These are phyloP conservation scores for Zaprionus obscuricornis DNA, from an alignment of 2,888 invertebrate species.

Conservation along the genomic window DNA sequence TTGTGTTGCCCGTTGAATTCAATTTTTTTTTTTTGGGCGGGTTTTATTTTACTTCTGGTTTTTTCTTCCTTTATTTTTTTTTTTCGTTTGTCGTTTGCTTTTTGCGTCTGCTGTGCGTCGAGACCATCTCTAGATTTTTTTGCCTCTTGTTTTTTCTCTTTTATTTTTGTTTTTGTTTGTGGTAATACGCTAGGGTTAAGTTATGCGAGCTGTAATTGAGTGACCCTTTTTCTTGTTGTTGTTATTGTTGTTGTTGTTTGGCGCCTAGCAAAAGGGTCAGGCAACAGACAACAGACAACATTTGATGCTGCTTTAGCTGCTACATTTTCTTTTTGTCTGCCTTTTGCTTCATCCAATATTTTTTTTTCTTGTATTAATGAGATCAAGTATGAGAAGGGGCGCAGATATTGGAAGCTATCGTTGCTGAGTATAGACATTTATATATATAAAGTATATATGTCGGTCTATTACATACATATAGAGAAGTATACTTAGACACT, in stretches of 20 bases:
- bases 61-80: neutral
- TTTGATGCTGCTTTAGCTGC: too few relatives aligned
- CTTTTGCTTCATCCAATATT: too few relatives aligned
- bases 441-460: too few relatives aligned
- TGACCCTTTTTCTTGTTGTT: constrained; percentile 42
- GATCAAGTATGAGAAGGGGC: neutral
- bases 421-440: too few relatives aligned
- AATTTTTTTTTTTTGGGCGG: constrained; percentile 3
- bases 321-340: neutral
- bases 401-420: too few relatives aligned
- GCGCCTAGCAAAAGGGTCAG: constrained; percentile 25
- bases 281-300: neutral
- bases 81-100: constrained; percentile 21
- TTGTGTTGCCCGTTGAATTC: constrained; percentile 11
- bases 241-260: too few relatives aligned
- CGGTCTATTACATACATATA: too few relatives aligned
- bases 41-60: neutral
- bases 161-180: constrained; percentile 13
- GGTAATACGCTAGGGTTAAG: constrained; percentile 38
- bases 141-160: constrained; percentile 1
- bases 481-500: too few relatives aligned
- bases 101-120: constrained; percentile 44
- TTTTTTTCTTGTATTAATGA: constrained; percentile 54
- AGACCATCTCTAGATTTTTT: constrained; percentile 28
- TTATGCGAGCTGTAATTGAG: constrained; percentile 52